Conservation (phyloP, 2,797 vertebrate genomes). For the Acanthis flammea region DNA sequence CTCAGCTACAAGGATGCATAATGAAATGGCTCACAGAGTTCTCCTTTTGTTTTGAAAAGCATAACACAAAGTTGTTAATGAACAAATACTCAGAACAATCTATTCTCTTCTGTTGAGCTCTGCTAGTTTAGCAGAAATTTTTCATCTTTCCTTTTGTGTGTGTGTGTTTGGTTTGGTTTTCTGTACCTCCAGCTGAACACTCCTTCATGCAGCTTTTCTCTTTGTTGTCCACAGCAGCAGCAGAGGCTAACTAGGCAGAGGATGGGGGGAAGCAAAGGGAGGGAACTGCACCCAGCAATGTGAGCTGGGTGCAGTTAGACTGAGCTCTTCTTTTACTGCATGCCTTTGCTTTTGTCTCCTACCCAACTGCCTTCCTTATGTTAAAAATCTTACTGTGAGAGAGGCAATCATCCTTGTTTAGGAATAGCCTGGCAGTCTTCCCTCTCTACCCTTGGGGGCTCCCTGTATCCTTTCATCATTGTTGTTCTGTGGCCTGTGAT, state of each 20-base stretch:
- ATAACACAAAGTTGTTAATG: not conserved
- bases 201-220: not conserved
- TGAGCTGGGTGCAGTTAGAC: not conserved
- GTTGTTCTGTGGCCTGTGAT: conserved; percentile 11
- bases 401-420: not conserved
- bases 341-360: not conserved
- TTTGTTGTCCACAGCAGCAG: not conserved
- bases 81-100: not conserved
- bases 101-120: not conserved
- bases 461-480: not conserved
- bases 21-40: not conserved
- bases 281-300: not conserved
- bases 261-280: rapidly evolving
- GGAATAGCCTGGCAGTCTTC: not conserved
- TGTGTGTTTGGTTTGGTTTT: not conserved
- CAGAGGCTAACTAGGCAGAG: not conserved
- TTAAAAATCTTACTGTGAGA: not conserved
- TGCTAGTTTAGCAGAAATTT: not conserved
- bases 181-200: not conserved
- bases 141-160: not conserved
- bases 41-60: not conserved
- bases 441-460: not conserved
- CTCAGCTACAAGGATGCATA: not conserved
- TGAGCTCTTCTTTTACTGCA: not conserved
- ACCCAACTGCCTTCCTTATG: not conserved